A percentile compares a stretch with the other conserved stretches of the same genome.
Evolutionary conservation across 2,113 vertebrate genomes (phyloP).

Genomic region (Oryctolagus cuniculus): DNA sequence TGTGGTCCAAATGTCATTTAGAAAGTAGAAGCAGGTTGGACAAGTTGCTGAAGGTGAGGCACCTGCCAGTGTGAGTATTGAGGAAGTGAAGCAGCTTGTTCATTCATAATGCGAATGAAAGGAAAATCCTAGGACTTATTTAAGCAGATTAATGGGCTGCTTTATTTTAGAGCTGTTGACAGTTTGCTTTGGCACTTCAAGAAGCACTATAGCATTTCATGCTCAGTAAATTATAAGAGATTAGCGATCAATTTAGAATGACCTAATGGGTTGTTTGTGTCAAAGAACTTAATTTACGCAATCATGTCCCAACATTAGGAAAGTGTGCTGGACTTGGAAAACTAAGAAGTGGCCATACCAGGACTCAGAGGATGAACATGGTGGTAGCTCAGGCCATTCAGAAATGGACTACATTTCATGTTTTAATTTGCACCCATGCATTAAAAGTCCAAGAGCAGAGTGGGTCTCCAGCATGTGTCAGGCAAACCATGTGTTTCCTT

Average conservation of each 20-base stretch:
- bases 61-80: not conserved
- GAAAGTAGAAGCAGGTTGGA: not conserved
- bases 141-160: conserved; percentile 73
- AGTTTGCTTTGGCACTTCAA: conserved; percentile 79
- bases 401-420: conserved; percentile 70
- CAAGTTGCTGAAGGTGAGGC: not conserved
- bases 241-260: conserved; percentile 76
- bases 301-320: conserved; percentile 13
- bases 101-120: conserved; percentile 60
- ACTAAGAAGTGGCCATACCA: not conserved
- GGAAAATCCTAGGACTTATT: conserved; percentile 57
- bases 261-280: conserved; percentile 77
- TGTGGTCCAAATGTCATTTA: not conserved
- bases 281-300: conserved; percentile 70
- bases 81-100: conserved; percentile 43
- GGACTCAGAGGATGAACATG: not conserved
- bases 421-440: conserved; percentile 73
- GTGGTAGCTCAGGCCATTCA: conserved; percentile 34
- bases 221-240: conserved; percentile 76
- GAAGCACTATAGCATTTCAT: conserved; percentile 74
- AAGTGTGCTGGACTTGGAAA: conserved; percentile 43
- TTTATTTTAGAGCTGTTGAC: conserved; percentile 75
- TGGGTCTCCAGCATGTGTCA: conserved; percentile 65
- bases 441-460: conserved; percentile 71
- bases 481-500: conserved; percentile 71